These are phyloP conservation scores for Tetheella fluctuosa DNA, from an alignment of 2,888 invertebrate genomes.

Conservation along the genomic window DNA sequence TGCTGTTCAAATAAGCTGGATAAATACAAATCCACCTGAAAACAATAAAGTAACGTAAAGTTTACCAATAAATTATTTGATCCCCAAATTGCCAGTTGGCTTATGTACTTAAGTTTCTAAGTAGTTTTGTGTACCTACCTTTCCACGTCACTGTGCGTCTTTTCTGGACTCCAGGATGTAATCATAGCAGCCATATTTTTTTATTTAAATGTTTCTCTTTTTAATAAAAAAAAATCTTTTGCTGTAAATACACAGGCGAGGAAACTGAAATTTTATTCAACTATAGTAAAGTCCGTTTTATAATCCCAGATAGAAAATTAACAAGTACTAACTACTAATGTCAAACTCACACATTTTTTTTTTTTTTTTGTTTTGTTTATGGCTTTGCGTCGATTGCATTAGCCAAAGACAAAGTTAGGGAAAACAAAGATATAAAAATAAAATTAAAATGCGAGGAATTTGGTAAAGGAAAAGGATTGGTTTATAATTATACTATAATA, in stretches of 20 bases:
- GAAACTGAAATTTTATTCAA: too few species aligned
- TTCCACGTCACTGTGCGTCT: constrained; percentile 89
- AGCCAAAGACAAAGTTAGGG: too few species aligned
- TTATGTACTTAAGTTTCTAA: neutral
- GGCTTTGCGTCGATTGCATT: too few species aligned
- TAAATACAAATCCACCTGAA: constrained; percentile 97
- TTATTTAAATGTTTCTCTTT: neutral
- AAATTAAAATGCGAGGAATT: too few species aligned
- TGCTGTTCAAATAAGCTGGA: constrained; percentile 97
- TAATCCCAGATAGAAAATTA: too few species aligned
- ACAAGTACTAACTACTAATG: too few species aligned
- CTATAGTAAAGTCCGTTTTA: too few species aligned
- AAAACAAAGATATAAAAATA: too few species aligned
- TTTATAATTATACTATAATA: too few species aligned
- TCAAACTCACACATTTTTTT: too few species aligned
- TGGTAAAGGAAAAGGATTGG: too few species aligned
- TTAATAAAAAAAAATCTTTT: neutral
- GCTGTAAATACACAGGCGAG: neutral
- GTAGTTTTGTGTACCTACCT: constrained; percentile 47
- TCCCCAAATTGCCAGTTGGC: neutral
- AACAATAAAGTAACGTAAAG: constrained; percentile 14
- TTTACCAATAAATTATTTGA: neutral
- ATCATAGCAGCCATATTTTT: constrained; percentile 77
- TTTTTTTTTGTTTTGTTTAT: too few species aligned
- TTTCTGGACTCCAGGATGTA: constrained; percentile 88